A percentile compares a stretch with the other conserved stretches of the same genome.
Evolutionary conservation across 2,888 invertebrate genomes (phyloP).

Genomic region (Dexiosoma caninum): DNA sequence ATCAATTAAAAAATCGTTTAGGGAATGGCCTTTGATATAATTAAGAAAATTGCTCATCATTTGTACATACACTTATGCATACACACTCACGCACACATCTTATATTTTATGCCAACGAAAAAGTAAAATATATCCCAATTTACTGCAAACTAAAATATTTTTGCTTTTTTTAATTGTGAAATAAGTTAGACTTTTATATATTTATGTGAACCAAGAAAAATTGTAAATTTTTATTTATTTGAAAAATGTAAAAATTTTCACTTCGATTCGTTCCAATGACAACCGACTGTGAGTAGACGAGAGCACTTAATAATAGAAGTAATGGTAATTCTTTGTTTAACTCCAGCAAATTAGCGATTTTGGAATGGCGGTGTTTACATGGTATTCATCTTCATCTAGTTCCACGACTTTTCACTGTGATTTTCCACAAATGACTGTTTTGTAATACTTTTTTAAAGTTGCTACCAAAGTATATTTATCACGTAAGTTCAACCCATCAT

Average conservation of each 20-base stretch:
- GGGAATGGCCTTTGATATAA: conserved; percentile 52
- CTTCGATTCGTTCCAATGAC: conserved; percentile 48
- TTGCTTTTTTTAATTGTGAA: neutral
- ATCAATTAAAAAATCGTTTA: conserved; percentile 56
- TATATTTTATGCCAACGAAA: conserved; percentile 17
- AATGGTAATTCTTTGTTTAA: neutral
- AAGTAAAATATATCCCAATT: conserved; percentile 13
- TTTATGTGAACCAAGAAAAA: conserved; percentile 27
- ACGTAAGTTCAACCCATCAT: no score
- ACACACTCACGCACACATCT: conserved; percentile 32
- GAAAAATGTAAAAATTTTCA: conserved; percentile 50
- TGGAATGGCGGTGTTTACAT: no score
- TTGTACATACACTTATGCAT: conserved; percentile 42
- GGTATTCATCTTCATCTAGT: no score
- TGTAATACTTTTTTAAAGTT: no score
- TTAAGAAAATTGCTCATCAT: conserved; percentile 60
- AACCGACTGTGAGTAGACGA: conserved; percentile 48
- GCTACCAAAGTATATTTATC: no score
- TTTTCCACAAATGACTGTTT: no score
- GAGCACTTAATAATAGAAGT: conserved; percentile 8
- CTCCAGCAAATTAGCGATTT: neutral
- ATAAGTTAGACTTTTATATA: neutral
- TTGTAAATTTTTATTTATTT: conserved; percentile 34
- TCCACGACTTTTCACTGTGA: no score
- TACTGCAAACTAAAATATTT: neutral